Base-by-base conservation (phyloP, 2,797 vertebrate species). In the Eremophila alpestris region DNA sequence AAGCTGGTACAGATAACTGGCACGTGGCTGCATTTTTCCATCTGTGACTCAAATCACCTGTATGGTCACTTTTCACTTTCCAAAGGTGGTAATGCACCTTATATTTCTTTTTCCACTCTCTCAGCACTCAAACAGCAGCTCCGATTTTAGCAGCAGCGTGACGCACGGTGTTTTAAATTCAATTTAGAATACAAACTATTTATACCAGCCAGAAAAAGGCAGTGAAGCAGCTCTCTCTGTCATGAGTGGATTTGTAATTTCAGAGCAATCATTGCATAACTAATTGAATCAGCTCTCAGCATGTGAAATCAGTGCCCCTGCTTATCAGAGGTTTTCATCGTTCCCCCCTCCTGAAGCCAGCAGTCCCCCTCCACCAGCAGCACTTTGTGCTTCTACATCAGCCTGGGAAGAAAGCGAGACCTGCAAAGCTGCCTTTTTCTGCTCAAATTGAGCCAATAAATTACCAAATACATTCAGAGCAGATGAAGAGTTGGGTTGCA, bases 161-260 rank as follows among this genome's bases (percentile, higher is more conserved):
- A 97, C 96, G 95, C 97, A 97, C 27, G 1, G 88, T 83, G 90
- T 95, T 96, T 96, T 93, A 93, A 96, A 97, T 97, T 97, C 91
- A 96, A 97, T 97, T 96, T 97, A 89, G 89, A 94, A 93, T 89
- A 91, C 94, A 94, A 94, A 95, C 95, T 97, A 96, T 97, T 97
- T 96, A 95, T 96, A 96, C 92, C 94, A 89, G 93, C 88, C 93
- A 95, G 93, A 70, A 95, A 94, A 95, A 94, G 94, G 93, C 94
- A 94, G 88, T 65, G 87, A 89, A 95, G 95, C 95, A 60, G 93
- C 84, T 88, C 89, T 83, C 81, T 92, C 94, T 92, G 96, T 93
- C 96, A 91, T 95, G 95, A 94, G 91, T 88, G 93, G 95, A 89
- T 94, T 92, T 96, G 92, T 94, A 92, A 94, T 96, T 93, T 92